phyloP scores from a whole-genome alignment of 2,888 invertebrate genomes.

The Cephus sareptanus region DNA sequence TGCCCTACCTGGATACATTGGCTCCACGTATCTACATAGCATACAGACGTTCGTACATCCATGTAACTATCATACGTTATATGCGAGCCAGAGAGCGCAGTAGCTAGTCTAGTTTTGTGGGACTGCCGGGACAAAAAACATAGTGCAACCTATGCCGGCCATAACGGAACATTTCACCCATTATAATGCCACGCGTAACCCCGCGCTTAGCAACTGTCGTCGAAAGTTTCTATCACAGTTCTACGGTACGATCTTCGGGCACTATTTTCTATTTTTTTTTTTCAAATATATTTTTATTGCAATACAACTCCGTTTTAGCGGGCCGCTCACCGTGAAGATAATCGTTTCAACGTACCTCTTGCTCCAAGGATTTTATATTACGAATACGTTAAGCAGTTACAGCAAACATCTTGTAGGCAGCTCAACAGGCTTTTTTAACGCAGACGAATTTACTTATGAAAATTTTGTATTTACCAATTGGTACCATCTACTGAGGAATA shows the following conservation, averaged over 20 bases:
- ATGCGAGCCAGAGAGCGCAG: neutral
- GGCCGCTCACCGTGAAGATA: no score
- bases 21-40: neutral
- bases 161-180: conserved; percentile 20
- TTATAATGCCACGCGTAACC: conserved; percentile 13
- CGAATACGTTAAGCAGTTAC: neutral
- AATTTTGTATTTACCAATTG: neutral
- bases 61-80: neutral
- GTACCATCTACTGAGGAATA: neutral
- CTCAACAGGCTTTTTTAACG: neutral
- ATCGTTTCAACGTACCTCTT: neutral
- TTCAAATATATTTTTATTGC: no score
- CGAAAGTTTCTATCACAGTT: neutral
- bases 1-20: neutral
- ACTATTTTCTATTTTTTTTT: neutral
- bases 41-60: neutral
- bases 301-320: no score
- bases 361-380: neutral
- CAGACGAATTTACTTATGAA: neutral
- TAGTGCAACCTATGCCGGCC: conserved; percentile 6
- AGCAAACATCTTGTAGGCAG: neutral
- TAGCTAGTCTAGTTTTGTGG: neutral
- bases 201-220: neutral
- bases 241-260: neutral
- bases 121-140: neutral